A percentile compares a stretch with the other conserved stretches of the same genome.
phyloP scores from a whole-genome alignment of 2,888 invertebrate species.

The Drosophila nr. medialis region DNA sequence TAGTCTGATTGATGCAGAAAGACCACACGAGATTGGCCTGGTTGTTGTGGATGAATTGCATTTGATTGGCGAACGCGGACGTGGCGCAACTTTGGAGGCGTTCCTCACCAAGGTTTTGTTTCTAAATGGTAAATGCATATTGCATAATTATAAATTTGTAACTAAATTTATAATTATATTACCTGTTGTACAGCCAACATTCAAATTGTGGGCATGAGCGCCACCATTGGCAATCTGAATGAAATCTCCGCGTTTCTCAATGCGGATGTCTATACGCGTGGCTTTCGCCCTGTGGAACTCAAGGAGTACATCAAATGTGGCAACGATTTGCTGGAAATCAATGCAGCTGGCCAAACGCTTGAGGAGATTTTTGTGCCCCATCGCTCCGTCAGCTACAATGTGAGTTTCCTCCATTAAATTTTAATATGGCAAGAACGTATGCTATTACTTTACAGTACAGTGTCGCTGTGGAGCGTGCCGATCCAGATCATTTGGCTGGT shows the following conservation, averaged over 20 bases:
- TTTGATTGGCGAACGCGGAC: constrained; percentile 93
- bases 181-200: constrained; percentile 86
- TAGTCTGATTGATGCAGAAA: constrained; percentile 91
- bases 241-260: constrained; percentile 93
- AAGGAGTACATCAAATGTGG: constrained; percentile 93
- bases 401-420: constrained; percentile 19
- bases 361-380: constrained; percentile 86
- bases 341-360: constrained; percentile 84
- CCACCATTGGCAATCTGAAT: constrained; percentile 95
- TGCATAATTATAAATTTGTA: neutral
- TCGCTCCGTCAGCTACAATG: constrained; percentile 86
- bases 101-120: constrained; percentile 92
- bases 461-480: constrained; percentile 86
- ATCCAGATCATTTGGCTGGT: constrained; percentile 93
- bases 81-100: constrained; percentile 94
- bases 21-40: constrained; percentile 92
- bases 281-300: constrained; percentile 95
- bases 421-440: neutral
- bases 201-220: constrained; percentile 98
- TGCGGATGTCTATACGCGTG: constrained; percentile 91
- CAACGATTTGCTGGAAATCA: constrained; percentile 86
- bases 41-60: constrained; percentile 96
- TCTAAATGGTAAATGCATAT: constrained; percentile 86
- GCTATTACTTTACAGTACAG: constrained; percentile 86
- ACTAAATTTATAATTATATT: neutral